Evolutionary conservation across 2,113 vertebrate genomes (phyloP).

Genomic region (Naja naja): DNA sequence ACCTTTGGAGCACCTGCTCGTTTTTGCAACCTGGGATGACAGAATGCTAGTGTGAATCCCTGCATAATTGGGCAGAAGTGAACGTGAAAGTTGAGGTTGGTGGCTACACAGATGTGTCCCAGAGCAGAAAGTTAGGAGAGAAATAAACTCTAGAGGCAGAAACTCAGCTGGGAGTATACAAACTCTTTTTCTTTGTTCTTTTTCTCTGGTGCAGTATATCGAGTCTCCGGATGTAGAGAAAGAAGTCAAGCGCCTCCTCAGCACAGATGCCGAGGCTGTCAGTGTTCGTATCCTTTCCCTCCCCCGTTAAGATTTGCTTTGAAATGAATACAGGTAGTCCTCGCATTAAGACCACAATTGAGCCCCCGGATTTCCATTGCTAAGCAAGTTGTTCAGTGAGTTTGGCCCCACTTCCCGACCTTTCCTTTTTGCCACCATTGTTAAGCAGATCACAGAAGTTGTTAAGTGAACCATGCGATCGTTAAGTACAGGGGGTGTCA

Average conservation of each 20-base stretch:
- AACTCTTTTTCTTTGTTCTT: background rate
- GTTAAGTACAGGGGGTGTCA: background rate
- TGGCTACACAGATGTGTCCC: background rate
- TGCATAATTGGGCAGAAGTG: background rate
- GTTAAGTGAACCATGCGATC: background rate
- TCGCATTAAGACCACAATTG: background rate
- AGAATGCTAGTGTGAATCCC: too few relatives aligned
- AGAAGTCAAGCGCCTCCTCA: slow-evolving; percentile 91
- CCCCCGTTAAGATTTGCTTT: background rate
- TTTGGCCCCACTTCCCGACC: background rate
- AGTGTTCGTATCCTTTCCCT: slow-evolving; percentile 86
- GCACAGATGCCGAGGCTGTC: slow-evolving; percentile 89
- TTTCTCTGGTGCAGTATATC: slow-evolving; percentile 71
- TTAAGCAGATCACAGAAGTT: background rate
- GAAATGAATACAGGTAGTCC: background rate
- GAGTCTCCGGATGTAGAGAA: slow-evolving; percentile 93
- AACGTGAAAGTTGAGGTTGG: background rate
- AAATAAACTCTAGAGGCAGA: background rate
- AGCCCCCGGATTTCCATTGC: background rate
- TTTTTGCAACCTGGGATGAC: too few relatives aligned
- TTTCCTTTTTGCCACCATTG: background rate
- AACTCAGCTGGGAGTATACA: background rate
- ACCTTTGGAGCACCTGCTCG: too few relatives aligned
- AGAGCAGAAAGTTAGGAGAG: background rate
- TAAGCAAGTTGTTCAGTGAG: background rate